Evolutionary conservation across 2,888 invertebrate genomes (phyloP).

Genomic region (Troides aeacus): DNA sequence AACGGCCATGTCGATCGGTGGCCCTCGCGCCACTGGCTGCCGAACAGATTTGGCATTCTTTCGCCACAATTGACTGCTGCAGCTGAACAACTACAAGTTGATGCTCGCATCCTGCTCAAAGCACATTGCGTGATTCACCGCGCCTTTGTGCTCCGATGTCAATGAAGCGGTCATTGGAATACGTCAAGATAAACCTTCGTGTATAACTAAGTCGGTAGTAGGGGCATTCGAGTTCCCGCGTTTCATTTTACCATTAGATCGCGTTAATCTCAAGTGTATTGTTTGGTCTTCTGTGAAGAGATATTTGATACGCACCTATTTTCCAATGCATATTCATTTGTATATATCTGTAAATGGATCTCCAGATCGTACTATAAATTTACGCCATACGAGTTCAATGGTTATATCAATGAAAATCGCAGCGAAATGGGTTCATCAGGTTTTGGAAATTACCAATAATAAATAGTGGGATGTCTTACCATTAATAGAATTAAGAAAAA

Average conservation of each 20-base stretch:
- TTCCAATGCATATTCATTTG: too few species aligned
- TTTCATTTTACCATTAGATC: slow-evolving; percentile 5
- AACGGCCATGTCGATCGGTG: slow-evolving; percentile 66
- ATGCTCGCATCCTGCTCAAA: slow-evolving; percentile 35
- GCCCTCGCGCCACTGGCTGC: slow-evolving; percentile 63
- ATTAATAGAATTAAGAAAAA: too few species aligned
- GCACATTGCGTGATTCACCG: slow-evolving; percentile 29
- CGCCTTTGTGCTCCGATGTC: slow-evolving; percentile 9
- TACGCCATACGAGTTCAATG: too few species aligned
- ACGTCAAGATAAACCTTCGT: slow-evolving; percentile 7
- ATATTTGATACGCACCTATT: neutral
- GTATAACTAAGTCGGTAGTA: slow-evolving; percentile 27
- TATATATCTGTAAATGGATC: too few species aligned
- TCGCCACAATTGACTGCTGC: slow-evolving; percentile 58
- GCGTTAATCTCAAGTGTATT: neutral
- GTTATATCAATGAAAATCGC: too few species aligned
- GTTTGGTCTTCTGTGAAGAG: neutral
- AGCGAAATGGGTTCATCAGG: too few species aligned
- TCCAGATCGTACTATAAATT: too few species aligned
- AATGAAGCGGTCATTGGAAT: slow-evolving; percentile 9
- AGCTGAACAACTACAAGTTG: slow-evolving; percentile 38
- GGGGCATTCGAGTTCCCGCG: slow-evolving; percentile 28
- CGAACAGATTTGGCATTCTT: slow-evolving; percentile 62
- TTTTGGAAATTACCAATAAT: too few species aligned
- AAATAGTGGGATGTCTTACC: too few species aligned